Percentiles rank a stretch among this genome's conserved stretches.
These are phyloP conservation scores for Pterocles gutturalis DNA, from an alignment of 2,113 vertebrate species.

Conservation along the genomic window DNA sequence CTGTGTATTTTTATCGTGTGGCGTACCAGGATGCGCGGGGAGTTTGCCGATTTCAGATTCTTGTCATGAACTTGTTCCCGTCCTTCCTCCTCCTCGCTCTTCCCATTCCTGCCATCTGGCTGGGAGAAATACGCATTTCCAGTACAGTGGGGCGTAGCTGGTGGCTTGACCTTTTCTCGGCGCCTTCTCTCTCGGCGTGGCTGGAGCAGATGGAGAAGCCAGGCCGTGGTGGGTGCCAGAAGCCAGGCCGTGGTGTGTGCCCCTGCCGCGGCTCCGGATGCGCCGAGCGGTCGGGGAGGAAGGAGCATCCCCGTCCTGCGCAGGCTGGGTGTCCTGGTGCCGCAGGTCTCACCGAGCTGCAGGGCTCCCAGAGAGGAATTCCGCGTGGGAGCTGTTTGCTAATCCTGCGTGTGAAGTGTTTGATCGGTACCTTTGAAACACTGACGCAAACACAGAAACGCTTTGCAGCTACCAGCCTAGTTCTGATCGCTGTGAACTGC, in stretches of 20 bases:
- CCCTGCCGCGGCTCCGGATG: not conserved
- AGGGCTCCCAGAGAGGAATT: not conserved
- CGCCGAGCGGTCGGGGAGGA: not conserved
- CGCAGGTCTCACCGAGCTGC: not conserved
- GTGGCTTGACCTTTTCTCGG: not conserved
- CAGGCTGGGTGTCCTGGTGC: not conserved
- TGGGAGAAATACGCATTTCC: not conserved
- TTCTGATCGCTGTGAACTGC: not conserved
- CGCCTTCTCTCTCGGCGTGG: not conserved
- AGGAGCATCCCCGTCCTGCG: not conserved
- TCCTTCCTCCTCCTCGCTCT: slow-evolving; percentile 21
- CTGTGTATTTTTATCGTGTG: not conserved
- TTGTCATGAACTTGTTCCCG: not conserved
- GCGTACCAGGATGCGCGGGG: not conserved
- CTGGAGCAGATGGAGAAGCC: not conserved
- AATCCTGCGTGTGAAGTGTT: not conserved
- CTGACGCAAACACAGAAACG: not conserved
- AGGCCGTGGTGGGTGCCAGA: not conserved
- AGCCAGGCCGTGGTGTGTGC: not conserved
- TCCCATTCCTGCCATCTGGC: slow-evolving; percentile 41
- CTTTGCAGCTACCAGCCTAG: slow-evolving; percentile 3
- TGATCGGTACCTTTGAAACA: not conserved
- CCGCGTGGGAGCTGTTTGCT: not conserved
- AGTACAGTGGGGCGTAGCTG: not conserved
- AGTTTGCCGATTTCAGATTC: not conserved